Conservation (phyloP, 2,113 vertebrate genomes). For the Phoxinus phoxinus region DNA sequence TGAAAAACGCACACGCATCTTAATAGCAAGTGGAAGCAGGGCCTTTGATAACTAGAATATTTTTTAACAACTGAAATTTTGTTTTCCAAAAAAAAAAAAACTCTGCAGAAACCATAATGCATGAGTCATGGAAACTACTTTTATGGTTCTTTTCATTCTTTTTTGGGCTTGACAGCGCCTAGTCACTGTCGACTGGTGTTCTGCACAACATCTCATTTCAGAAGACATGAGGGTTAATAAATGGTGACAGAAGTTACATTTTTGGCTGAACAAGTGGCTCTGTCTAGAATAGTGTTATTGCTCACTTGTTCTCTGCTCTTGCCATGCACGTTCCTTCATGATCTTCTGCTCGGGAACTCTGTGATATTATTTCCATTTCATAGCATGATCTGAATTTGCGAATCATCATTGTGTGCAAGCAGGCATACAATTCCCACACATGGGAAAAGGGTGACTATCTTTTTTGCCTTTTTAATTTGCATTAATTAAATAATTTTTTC, state of each 20-base stretch:
- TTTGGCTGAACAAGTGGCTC: neutral
- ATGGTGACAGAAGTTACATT: neutral
- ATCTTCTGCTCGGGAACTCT: neutral
- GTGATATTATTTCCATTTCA: neutral
- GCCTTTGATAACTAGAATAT: neutral
- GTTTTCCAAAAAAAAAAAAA: too few species aligned
- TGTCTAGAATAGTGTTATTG: neutral
- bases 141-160: neutral
- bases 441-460: neutral
- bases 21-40: too few species aligned
- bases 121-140: neutral
- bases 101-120: neutral
- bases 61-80: neutral
- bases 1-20: too few species aligned
- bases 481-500: too few species aligned
- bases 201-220: neutral
- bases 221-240: neutral
- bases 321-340: neutral
- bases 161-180: neutral
- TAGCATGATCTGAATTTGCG: slow-evolving; percentile 52
- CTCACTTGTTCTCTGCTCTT: neutral
- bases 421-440: neutral
- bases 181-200: neutral
- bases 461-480: neutral
- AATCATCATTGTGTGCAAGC: neutral